Conservation (phyloP, 2,888 invertebrate species). For the Orthosia cruda region DNA sequence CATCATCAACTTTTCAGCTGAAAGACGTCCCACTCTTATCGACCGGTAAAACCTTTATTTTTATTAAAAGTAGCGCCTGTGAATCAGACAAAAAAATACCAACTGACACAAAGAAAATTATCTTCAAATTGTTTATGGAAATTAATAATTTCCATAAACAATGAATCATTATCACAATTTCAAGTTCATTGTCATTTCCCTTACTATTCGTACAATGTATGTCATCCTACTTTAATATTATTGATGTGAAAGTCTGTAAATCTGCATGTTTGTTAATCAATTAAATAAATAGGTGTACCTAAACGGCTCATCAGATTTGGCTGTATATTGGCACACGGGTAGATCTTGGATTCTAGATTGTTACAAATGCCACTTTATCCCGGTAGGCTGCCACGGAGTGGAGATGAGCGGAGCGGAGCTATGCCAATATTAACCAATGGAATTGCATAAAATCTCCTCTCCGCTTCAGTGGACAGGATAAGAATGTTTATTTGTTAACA, state of each 20-base stretch:
- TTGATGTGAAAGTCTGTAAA: neutral
- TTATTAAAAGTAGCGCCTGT: conserved; percentile 1
- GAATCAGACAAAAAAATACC: conserved; percentile 9
- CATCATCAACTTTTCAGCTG: too few species aligned
- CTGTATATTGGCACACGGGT: neutral
- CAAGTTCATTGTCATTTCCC: conserved; percentile 9
- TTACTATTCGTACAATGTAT: neutral
- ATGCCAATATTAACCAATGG: too few species aligned
- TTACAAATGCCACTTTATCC: neutral
- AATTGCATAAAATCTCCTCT: too few species aligned
- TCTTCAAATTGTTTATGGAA: too few species aligned
- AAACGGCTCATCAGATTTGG: too few species aligned
- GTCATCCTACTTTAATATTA: neutral
- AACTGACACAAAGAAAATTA: neutral
- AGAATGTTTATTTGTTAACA: too few species aligned
- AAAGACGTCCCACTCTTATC: too few species aligned
- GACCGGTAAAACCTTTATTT: neutral
- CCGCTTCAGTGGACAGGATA: too few species aligned
- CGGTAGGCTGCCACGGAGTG: too few species aligned
- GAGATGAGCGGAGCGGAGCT: too few species aligned
- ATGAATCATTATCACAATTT: neutral
- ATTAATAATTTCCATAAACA: neutral
- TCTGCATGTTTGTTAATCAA: too few species aligned
- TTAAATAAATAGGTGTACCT: too few species aligned
- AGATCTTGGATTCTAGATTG: neutral